Conservation (phyloP, 2,888 invertebrate species). For the Sussaba pulchella region DNA sequence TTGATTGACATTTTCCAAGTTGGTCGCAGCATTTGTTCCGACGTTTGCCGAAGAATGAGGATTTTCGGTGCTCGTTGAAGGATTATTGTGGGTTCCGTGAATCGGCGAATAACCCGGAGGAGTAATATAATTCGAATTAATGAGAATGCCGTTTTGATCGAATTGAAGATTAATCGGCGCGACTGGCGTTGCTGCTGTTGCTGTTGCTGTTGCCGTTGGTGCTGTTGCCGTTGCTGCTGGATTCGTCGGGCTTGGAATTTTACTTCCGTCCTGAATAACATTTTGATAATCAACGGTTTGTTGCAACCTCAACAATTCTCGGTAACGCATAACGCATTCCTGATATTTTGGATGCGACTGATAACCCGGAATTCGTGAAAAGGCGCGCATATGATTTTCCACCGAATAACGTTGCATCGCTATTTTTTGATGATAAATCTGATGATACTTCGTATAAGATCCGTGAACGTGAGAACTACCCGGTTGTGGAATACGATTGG, state of each 20-base stretch:
- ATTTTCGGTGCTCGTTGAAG: conserved; percentile 7
- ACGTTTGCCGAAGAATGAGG: conserved; percentile 16
- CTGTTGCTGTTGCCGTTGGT: no score
- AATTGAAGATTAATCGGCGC: conserved; percentile 82
- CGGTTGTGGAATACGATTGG: conserved; percentile 69
- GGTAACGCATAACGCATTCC: conserved; percentile 79
- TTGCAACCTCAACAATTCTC: conserved; percentile 79
- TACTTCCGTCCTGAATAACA: conserved; percentile 75
- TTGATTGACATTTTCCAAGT: conserved; percentile 62
- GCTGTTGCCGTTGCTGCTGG: no score
- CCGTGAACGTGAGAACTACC: conserved; percentile 69
- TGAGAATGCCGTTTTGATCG: conserved; percentile 81
- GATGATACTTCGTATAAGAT: conserved; percentile 79
- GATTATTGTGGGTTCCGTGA: conserved; percentile 57
- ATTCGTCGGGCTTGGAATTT: conserved; percentile 65
- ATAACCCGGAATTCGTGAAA: conserved; percentile 79
- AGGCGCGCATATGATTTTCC: conserved; percentile 79
- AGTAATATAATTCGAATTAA: conserved; percentile 79
- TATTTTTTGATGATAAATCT: conserved; percentile 78
- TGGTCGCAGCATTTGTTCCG: background rate
- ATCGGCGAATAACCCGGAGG: conserved; percentile 72
- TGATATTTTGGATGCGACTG: conserved; percentile 81
- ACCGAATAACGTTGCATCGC: conserved; percentile 79
- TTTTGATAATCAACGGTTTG: conserved; percentile 79
- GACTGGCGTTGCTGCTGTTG: no score